A percentile compares a stretch with the other conserved stretches of the same genome.
Conservation (phyloP, 2,113 vertebrate species). For the Trichomycterus rosablanca region DNA sequence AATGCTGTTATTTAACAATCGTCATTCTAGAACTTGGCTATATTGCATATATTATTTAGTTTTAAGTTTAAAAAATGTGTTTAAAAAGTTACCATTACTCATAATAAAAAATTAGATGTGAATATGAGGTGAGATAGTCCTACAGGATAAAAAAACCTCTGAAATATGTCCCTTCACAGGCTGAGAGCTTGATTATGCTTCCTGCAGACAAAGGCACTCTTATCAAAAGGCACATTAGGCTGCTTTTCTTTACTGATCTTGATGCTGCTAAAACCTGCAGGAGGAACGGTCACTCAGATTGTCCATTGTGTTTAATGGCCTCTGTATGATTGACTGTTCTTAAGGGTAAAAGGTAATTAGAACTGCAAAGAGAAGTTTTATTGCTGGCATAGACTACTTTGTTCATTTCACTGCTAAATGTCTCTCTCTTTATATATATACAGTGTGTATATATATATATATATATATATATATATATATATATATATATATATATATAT, state of each 20-base stretch:
- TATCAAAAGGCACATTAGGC: not conserved
- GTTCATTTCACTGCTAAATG: not conserved
- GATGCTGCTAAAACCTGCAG: not conserved
- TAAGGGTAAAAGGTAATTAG: not conserved
- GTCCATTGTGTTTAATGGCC: not conserved
- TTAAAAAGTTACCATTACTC: slow-evolving; percentile 9
- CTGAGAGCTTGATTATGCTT: not conserved
- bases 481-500: too few species aligned
- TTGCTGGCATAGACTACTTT: too few species aligned
- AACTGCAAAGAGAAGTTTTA: too few species aligned
- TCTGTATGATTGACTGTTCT: not conserved
- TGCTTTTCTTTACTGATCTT: not conserved
- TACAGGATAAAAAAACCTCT: slow-evolving; percentile 1
- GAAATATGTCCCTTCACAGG: slow-evolving; percentile 5
- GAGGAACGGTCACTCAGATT: not conserved
- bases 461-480: too few species aligned
- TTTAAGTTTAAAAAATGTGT: not conserved
- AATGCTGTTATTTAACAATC: not conserved
- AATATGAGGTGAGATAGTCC: slow-evolving; percentile 15
- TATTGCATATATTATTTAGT: too few species aligned
- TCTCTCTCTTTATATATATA: too few species aligned
- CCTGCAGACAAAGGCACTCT: not conserved
- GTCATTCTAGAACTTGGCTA: too few species aligned
- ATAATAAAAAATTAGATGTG: slow-evolving; percentile 7
- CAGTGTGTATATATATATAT: too few species aligned